Base-by-base conservation (phyloP, 1,140 invertebrate species). In the Asbolus verrucosus region DNA sequence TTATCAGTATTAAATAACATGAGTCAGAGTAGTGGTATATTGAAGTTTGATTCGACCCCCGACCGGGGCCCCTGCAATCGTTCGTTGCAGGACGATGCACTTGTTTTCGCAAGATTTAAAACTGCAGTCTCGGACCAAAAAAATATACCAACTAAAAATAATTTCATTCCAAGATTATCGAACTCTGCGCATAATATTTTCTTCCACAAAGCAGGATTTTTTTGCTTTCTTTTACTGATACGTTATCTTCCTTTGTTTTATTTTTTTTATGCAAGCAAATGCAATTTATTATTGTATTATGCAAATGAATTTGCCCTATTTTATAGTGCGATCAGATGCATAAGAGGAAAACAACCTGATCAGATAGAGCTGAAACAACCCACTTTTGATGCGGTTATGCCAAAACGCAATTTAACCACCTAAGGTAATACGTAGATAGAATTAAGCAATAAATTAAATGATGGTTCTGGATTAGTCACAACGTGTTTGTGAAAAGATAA, bases 171-270 rank as follows among this genome's bases (percentile, higher is more conserved):
- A 14, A 54, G 46, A 54, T 54, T 54, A 54, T 54, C 46, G 46
- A 54, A 54, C 46, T 54, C 46, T 24, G 21, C 46, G 46, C 46
- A 63, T 63, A 63, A 63, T 63, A 63, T 41, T 39, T 63, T 63
- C 61, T 63, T 27, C 33, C 13, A 31, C 61, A 63, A 63, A 62
- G 41, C 61, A 63, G 18, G 43, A 54, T 27, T 54, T 63, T 63
- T 63, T 63, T 63, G 61, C 41, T 63, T 63, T 63, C 33, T 63
- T 41, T 63, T 36, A n/a, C 33, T 63, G 61, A 63, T 63, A 63
- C 33, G 15, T 63, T 63, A 63, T 63, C 61, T 21, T 11, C 11
- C 39, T 63, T 41, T 63, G 61, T 38, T 27, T 38, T 63, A 63
- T 63, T 63, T 63, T n/a, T n/a, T 63, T 63, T 63, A 36, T 62